Evolutionary conservation across 2,888 invertebrate genomes (phyloP).

Genomic region (Stegana nigrithorax): DNA sequence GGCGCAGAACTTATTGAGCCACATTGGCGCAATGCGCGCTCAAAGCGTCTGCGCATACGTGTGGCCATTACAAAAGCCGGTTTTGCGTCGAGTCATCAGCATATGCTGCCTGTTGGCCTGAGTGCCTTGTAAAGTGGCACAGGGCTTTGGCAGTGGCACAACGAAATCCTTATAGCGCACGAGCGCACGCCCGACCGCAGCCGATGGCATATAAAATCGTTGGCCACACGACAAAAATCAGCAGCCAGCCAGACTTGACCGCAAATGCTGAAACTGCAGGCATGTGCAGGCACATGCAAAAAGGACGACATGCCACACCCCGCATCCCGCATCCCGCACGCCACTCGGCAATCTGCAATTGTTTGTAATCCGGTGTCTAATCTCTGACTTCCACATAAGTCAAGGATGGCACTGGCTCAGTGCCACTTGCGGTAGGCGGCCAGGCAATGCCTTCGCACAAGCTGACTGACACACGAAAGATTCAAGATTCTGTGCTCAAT

Average conservation of each 20-base stretch:
- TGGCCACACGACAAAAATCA: conserved; percentile 51
- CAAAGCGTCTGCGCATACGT: conserved; percentile 35
- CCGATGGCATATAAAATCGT: too few relatives aligned
- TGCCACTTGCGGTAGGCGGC: too few relatives aligned
- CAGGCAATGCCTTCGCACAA: too few relatives aligned
- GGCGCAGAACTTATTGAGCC: conserved; percentile 52
- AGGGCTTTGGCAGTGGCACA: too few relatives aligned
- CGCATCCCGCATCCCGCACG: too few relatives aligned
- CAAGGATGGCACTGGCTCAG: neutral
- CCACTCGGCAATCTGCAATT: too few relatives aligned
- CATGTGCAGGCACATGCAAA: conserved; percentile 13
- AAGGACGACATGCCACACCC: conserved; percentile 32
- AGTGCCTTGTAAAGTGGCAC: too few relatives aligned
- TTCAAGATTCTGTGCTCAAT: conserved; percentile 40
- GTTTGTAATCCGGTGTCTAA: conserved; percentile 49
- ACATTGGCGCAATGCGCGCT: conserved; percentile 40
- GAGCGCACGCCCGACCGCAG: too few relatives aligned
- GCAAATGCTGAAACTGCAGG: neutral
- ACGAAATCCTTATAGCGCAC: conserved; percentile 33
- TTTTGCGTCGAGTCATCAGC: conserved; percentile 37
- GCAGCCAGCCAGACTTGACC: conserved; percentile 8
- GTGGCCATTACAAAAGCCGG: conserved; percentile 1
- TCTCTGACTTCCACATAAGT: conserved; percentile 29
- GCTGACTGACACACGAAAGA: conserved; percentile 40
- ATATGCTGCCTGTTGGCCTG: conserved; percentile 43